Base-by-base conservation (phyloP, 1,140 invertebrate species). In the Oreohelix idahoensis region DNA sequence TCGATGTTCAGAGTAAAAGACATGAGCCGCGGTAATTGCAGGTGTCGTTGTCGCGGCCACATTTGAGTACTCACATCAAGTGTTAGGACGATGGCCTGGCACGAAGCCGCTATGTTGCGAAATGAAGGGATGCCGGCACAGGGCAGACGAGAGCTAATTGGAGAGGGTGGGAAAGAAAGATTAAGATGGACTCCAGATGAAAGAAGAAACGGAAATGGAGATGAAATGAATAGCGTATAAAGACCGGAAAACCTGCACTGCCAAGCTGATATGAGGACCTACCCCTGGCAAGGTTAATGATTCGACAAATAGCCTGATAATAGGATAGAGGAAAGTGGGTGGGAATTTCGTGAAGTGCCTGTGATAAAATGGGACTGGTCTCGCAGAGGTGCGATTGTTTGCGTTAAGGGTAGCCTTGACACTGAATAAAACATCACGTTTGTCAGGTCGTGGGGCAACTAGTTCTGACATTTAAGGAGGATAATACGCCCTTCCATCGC, bases 31-130 rank as follows among this genome's bases (percentile, higher is more conserved):
- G 13, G 13, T 76, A 76, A 76, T 76, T 76, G 45, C 29, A 76
- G 74, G 74, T 76, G 42, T 76, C 74, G 23, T 76, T 76, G 42
- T 51, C 74, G 45, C 26, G 49, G 1, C 71, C 71, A 42, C 10
- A n/a, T 73, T 23, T n/a, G 23, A 38, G 36, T 42, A 73, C 71
- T 42, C 38, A 13, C n/a, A 23, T 58, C 10, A 58, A 58, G 51
- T 58, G 26, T 20, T 26, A 20, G 2, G 51, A 58, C 51, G 51
- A 17, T 58, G 23, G 10, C 26, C 5, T 11, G 29, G 11, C 17
- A 8, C 11, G 63, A 35, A 35, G n/a, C n/a, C n/a, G n/a, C n/a
- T n/a, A n/a, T n/a, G n/a, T n/a, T 66, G 29, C n/a, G 29, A 66
- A 32, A 17, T 32, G 63, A 17, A 66, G 10, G n/a, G 29, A 32